Percentiles rank a stretch among this genome's conserved stretches.
These are phyloP conservation scores for Oryctolagus cuniculus DNA, from an alignment of 2,113 vertebrate species.

Conservation along the genomic window DNA sequence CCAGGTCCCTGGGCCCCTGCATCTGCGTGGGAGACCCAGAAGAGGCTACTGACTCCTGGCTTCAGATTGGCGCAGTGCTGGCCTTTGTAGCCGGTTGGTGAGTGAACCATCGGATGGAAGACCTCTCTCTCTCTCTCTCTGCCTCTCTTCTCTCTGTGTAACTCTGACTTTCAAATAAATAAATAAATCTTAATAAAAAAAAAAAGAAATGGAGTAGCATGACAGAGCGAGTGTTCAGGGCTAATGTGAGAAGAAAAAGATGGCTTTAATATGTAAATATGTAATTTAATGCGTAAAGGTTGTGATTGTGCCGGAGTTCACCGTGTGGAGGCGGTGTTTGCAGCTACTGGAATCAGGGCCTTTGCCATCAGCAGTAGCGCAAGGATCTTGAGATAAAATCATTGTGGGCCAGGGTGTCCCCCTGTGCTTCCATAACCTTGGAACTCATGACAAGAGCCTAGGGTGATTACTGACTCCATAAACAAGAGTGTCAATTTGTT, in stretches of 20 bases:
- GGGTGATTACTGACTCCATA: neutral
- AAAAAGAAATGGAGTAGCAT: neutral
- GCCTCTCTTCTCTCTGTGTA: too few relatives aligned
- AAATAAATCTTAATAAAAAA: too few relatives aligned
- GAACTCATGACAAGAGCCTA: neutral
- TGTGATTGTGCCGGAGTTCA: neutral
- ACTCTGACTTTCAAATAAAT: too few relatives aligned
- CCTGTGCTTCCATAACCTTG: neutral
- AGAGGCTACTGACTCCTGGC: too few relatives aligned
- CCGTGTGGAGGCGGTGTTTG: neutral
- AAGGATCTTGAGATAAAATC: neutral
- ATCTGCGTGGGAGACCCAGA: too few relatives aligned
- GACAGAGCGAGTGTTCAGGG: neutral
- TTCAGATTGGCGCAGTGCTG: too few relatives aligned
- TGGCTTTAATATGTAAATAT: neutral
- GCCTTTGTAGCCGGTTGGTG: too few relatives aligned
- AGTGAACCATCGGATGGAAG: too few relatives aligned
- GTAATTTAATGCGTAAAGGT: neutral
- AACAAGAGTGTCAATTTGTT: too few relatives aligned
- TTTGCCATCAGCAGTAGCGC: neutral
- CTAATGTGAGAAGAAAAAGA: constrained; percentile 2
- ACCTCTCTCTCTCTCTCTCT: too few relatives aligned
- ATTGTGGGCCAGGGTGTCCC: neutral
- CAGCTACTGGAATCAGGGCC: neutral
- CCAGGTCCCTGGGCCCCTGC: too few relatives aligned